Evolutionary conservation across 2,797 vertebrate species (phyloP).

Genomic region (Scleropages formosus): DNA sequence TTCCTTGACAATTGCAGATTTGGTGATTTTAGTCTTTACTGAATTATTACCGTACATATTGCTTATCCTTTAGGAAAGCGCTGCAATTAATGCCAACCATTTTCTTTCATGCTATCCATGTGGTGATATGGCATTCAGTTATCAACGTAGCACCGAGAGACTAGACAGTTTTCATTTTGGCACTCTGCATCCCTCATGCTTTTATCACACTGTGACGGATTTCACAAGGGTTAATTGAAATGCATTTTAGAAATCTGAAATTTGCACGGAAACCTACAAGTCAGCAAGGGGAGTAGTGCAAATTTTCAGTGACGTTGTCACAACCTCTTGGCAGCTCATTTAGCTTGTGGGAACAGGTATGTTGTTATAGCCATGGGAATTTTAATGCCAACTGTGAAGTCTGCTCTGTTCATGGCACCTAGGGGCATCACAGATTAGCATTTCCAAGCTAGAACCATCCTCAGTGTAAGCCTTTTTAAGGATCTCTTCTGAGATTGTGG

Average conservation of each 20-base stretch:
- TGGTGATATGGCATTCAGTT: constrained; percentile 35
- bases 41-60: too few species aligned
- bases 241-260: constrained; percentile 34
- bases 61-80: not conserved
- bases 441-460: constrained; percentile 35
- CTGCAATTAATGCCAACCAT: not conserved
- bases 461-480: constrained; percentile 33
- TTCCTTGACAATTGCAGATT: not conserved
- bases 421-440: constrained; percentile 29
- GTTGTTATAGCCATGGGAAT: constrained; percentile 33
- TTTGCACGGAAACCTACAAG: constrained; percentile 26
- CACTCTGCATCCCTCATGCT: constrained; percentile 29
- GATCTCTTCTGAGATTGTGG: constrained; percentile 40
- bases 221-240: constrained; percentile 37
- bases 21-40: too few species aligned
- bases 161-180: constrained; percentile 24
- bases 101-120: constrained; percentile 25
- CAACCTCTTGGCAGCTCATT: constrained; percentile 13
- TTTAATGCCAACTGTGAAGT: constrained; percentile 29
- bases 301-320: not conserved
- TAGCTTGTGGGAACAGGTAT: constrained; percentile 25
- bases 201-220: constrained; percentile 35
- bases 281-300: constrained; percentile 31
- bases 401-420: constrained; percentile 27
- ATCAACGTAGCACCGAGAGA: constrained; percentile 26